Base-by-base conservation (phyloP, 2,113 vertebrate species). In the Capreolus pygargus region DNA sequence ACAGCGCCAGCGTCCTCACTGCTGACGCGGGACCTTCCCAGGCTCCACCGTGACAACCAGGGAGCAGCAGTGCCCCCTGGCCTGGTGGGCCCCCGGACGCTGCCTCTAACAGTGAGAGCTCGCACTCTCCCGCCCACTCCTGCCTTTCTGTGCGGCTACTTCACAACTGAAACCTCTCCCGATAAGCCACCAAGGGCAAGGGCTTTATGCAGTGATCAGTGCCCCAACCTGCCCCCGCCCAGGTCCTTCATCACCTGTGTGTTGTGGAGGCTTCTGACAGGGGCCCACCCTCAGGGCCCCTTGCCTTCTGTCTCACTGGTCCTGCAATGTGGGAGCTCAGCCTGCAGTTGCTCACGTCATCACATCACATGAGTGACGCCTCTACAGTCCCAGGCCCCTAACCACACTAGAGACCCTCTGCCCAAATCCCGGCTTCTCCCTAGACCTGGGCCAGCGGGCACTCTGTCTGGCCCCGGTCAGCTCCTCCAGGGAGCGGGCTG, bases 401-500 rank as follows among this genome's bases (percentile, higher is more conserved):
- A 16, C 1, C n/a, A 36, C 21, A 86, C 16, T 5, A 39, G n/a
- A 33, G 70, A 43, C 52, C 9, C 21, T 7, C 30, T 13, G 23
- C 67, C 17, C n/a, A 11, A 23, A 10, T 1, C n/a, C 13, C 11
- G 2, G 17, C 6, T n/a, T 33, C 33, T 17, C 33, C 28, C 28
- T 27, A 19, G 52, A 43, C 9, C 54, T 2, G 36, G 13, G 67
- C 78, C 28, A 58, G 39, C 12, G 58, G 14, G 2, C 17, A 58
- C 36, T 60, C 10, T 55, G 33, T 16, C 8, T 21, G 47, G 50
- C 12, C 54, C n/a, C 13, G 0, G 19, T 21, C 3, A 1, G 10
- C 27, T 86, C 36, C 33, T 70, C 67, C 1, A 1, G 9, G 33
- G 33, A n/a, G 25, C 5, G 5, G 67, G n/a, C 67, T 0, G 10